Conservation (phyloP, 2,888 invertebrate species). For the Caenorhabditis sinica region DNA sequence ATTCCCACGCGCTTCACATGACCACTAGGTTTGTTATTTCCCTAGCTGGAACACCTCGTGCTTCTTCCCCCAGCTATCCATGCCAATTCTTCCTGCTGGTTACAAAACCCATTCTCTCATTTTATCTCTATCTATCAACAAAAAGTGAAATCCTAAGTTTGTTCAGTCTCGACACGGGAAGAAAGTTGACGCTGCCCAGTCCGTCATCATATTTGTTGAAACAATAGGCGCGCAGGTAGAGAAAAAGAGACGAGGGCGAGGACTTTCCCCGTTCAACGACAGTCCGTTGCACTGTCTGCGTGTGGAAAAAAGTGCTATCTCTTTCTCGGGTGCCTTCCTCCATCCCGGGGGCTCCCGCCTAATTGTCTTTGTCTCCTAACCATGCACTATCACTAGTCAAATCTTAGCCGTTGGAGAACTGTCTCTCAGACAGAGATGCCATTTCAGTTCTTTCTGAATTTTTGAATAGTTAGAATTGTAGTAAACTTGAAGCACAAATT, state of each 20-base stretch:
- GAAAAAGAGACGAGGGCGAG: conserved; percentile 3
- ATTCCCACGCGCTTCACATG: neutral
- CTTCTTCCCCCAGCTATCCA: neutral
- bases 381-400: neutral
- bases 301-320: neutral
- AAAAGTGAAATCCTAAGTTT: conserved; percentile 15
- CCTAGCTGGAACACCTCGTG: too few relatives aligned
- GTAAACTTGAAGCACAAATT: too few relatives aligned
- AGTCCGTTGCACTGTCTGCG: conserved; percentile 50
- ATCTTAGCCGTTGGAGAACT: neutral
- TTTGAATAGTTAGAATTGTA: too few relatives aligned
- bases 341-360: neutral
- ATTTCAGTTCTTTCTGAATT: too few relatives aligned
- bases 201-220: conserved; percentile 50
- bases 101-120: neutral
- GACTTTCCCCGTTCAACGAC: conserved; percentile 30
- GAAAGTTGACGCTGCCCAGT: conserved; percentile 13
- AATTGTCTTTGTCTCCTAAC: conserved; percentile 29
- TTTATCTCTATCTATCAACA: conserved; percentile 12
- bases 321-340: neutral
- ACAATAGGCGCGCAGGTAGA: conserved; percentile 48
- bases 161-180: conserved; percentile 19
- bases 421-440: too few relatives aligned
- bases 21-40: neutral
- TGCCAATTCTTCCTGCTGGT: neutral